A percentile compares a stretch with the other conserved stretches of the same genome.
These are phyloP conservation scores for Philereme vetulata DNA, from an alignment of 2,888 invertebrate species.

Conservation along the genomic window DNA sequence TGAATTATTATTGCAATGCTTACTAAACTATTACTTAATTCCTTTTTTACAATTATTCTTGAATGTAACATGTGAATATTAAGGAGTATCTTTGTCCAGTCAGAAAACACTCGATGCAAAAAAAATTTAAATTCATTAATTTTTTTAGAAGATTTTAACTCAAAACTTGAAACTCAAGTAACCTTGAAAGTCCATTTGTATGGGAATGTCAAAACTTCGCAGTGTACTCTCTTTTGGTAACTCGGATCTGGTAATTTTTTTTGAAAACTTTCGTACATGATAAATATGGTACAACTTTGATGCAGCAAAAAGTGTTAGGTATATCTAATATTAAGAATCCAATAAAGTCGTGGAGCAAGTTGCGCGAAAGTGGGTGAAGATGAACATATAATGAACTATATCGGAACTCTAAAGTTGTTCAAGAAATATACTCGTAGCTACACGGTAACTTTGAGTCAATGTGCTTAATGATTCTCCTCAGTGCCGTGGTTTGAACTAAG, in stretches of 20 bases:
- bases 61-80: constrained; percentile 8
- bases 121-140: constrained; percentile 12
- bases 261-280: not conserved
- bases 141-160: constrained; percentile 18
- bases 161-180: constrained; percentile 11
- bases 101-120: not conserved
- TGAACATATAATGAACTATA: not conserved
- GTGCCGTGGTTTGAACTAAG: constrained; percentile 12
- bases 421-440: not conserved
- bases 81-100: constrained; percentile 5
- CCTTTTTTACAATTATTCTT: not conserved
- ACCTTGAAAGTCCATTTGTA: constrained; percentile 22
- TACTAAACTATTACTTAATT: not conserved
- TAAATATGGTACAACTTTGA: constrained; percentile 13
- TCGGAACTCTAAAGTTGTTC: not conserved
- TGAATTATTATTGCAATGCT: constrained; percentile 4
- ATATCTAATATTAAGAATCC: not conserved
- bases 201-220: constrained; percentile 28
- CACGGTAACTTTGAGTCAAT: constrained; percentile 10
- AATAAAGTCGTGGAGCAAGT: constrained; percentile 3
- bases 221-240: constrained; percentile 25
- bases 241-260: not conserved
- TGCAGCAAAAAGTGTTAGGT: not conserved
- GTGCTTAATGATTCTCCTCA: constrained; percentile 25
- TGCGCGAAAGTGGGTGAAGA: not conserved